phyloP scores from a whole-genome alignment of 2,113 vertebrate genomes.

The Mus spicilegus region DNA sequence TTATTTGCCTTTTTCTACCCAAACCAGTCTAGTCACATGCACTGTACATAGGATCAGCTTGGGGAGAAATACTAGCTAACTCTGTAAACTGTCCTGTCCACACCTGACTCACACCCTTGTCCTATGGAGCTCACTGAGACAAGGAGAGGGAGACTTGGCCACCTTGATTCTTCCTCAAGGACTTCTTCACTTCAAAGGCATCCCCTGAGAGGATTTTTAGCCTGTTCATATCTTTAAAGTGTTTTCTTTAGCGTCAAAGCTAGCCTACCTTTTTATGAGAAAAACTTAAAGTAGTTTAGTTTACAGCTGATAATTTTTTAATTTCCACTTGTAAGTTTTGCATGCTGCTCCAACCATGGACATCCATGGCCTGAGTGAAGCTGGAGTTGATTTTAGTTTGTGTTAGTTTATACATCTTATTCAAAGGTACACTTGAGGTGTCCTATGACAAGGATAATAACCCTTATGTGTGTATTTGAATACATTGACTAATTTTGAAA shows the following conservation, averaged over 20 bases:
- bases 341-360: not conserved
- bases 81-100: not conserved
- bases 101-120: not conserved
- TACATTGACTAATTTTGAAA: not conserved
- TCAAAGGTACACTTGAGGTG: not conserved
- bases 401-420: not conserved
- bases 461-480: not conserved
- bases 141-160: not conserved
- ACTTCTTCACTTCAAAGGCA: not conserved
- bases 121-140: not conserved
- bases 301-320: not conserved
- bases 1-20: not conserved
- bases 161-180: not conserved
- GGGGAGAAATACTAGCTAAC: not conserved
- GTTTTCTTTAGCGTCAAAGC: not conserved
- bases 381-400: not conserved
- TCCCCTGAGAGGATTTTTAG: not conserved
- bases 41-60: not conserved
- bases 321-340: not conserved
- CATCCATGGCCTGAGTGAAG: not conserved
- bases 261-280: not conserved
- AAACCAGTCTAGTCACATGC: not conserved
- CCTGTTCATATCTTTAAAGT: not conserved
- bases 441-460: not conserved
- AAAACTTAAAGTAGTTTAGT: not conserved